Conservation (phyloP, 2,888 invertebrate species). For the Agrochola circellaris region DNA sequence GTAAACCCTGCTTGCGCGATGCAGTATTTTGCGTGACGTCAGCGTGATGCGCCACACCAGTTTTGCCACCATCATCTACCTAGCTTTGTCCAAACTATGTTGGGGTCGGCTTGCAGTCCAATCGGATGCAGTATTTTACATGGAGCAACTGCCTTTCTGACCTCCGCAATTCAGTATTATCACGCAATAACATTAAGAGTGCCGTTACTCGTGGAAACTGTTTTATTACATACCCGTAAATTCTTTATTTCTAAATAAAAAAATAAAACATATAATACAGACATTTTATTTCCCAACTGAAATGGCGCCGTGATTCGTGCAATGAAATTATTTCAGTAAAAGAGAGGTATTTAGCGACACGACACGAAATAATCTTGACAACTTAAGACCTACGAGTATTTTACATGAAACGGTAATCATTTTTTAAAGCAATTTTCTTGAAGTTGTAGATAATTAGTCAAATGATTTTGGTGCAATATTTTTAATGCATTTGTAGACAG, state of each 20-base stretch:
- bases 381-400: conserved; percentile 56
- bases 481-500: background rate
- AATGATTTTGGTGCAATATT: background rate
- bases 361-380: conserved; percentile 54
- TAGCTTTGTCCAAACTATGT: background rate
- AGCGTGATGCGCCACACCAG: too few species aligned
- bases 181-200: background rate
- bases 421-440: conserved; percentile 19
- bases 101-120: background rate
- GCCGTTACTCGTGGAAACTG: background rate
- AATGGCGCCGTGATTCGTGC: conserved; percentile 30
- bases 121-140: background rate
- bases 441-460: conserved; percentile 21
- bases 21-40: too few species aligned
- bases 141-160: background rate
- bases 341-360: conserved; percentile 19
- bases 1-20: too few species aligned
- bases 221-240: background rate
- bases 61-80: background rate
- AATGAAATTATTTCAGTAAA: conserved; percentile 36
- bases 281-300: conserved; percentile 19
- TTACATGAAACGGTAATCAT: conserved; percentile 48
- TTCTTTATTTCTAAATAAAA: background rate
- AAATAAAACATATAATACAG: conserved; percentile 5
- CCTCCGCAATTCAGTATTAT: too few species aligned